Evolutionary conservation across 2,797 vertebrate species (phyloP), one percentile per base, ranked within the genome.

Genomic region (Merluccius polli): DNA sequence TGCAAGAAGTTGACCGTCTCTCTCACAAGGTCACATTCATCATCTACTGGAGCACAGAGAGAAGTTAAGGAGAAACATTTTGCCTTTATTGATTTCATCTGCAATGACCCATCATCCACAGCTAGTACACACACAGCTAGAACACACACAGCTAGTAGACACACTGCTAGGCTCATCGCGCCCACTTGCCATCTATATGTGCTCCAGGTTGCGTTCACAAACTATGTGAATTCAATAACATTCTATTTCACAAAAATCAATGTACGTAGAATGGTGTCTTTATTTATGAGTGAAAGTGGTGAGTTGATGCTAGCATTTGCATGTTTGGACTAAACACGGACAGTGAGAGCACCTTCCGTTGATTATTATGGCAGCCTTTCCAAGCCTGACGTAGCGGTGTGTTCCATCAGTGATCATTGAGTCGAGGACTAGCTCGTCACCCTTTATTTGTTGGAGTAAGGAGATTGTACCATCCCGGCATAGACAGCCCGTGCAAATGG

Each of bases 1-100:
- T 87, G 83, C 21, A 90, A 84, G 73, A 90, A 90, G 85, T 83
- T 85, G 32, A 87, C 86, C 0, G 88, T 90, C 81, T 91, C 87
- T 79, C 78, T 76, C 75, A 87, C 81, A 76, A 89, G 79, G 79
- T 87, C 75, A 0, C 78, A 86, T 38, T 87, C 88, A 18, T 88
- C 88, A 9, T 86, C 89, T 88, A 29, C 36, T 7, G 63, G 15
- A 18, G 21, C 52, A 59, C 21, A 59, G 21, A 24, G 21, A n/a
- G 18, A 8, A 52, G 48, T n/a, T 8, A 24, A 59, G 16, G 52
- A 59, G 52, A 24, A 7, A 18, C 52, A 24, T 59, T 59, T n/a
- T n/a, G 52, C 18, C 44, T 18, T 48, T 6, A 6, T 48, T 21
- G 44, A 4, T 48, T 48, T 18, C 44, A 6, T 36, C 36, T 9